Evolutionary conservation across 2,797 vertebrate species (phyloP), one percentile per base, ranked within the genome.

Genomic region (Gymnothorax javanicus): DNA sequence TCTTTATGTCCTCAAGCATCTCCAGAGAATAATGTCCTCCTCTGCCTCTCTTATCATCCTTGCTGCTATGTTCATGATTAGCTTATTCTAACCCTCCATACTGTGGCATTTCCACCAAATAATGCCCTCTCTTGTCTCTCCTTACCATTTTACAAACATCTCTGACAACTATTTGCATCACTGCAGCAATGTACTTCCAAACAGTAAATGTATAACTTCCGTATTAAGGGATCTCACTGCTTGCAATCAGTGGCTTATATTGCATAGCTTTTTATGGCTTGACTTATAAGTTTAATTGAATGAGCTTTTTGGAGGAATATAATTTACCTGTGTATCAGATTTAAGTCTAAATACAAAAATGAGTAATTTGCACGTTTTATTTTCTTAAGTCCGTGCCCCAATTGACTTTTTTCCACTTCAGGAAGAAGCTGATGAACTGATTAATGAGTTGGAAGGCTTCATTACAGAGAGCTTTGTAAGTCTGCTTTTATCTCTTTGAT

Each of bases 391-490:
- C 83, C 17, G 15, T 43, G 12, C 64, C 60, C 50, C 25, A 64
- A 50, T 27, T 54, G 75, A 27, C 15, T 4, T 52, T 7, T 81
- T 81, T 20, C 52, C 50, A 13, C 7, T 67, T 2, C 92, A 99
- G 98, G 94, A 93, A 86, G 96, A 97, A 17, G 96, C 97, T 17
- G 95, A 97, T 50, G 95, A 93, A 6, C 93, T 98, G 3, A 97
- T 98, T 62, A 96, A 95, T 0, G 97, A 97, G 60, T 93, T 98
- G 25, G 97, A 98, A 91, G 97, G 97, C 13, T 97, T 98, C n/a
- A 96, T 99, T 85, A 95, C 95, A 0, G 97, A 99, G 92, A 98
- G 97, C 92, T 98, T 99, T 91, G 98, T 99, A 92, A 97, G 97
- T 96, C 20, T 56, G 0, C 0, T n/a, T 56, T 3, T 25, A 4